Conservation (phyloP, 2,888 invertebrate species). For the Spilarctia lutea region DNA sequence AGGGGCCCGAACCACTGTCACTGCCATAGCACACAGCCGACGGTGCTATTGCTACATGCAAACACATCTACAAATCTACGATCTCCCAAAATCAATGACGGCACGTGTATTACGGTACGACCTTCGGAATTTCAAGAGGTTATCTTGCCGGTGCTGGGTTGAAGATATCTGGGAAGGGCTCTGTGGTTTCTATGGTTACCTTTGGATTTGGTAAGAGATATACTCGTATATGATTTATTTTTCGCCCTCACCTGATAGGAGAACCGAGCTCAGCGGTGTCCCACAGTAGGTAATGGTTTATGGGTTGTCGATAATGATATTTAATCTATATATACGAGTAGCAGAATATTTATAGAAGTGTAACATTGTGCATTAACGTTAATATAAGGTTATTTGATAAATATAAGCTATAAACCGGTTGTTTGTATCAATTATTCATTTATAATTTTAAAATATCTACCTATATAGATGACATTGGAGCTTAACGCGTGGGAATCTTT, state of each 20-base stretch:
- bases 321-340: too few species aligned
- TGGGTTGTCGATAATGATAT: too few species aligned
- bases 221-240: neutral
- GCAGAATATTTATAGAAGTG: neutral
- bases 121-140: slow-evolving; percentile 71
- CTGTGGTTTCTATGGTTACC: slow-evolving; percentile 54
- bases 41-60: slow-evolving; percentile 27
- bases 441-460: neutral
- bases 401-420: neutral
- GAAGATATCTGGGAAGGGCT: slow-evolving; percentile 35
- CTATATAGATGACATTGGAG: neutral
- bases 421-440: neutral
- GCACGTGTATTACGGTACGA: slow-evolving; percentile 65
- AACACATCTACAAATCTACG: slow-evolving; percentile 47
- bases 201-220: neutral
- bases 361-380: neutral
- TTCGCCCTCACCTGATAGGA: too few species aligned
- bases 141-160: slow-evolving; percentile 44
- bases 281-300: too few species aligned
- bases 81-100: slow-evolving; percentile 52
- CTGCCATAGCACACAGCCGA: slow-evolving; percentile 66
- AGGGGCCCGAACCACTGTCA: slow-evolving; percentile 83
- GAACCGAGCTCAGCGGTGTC: too few species aligned
- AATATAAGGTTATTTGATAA: neutral
- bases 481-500: neutral